Evolutionary conservation across 2,113 vertebrate species (phyloP).

Genomic region (Rhinichthys klamathensis): DNA sequence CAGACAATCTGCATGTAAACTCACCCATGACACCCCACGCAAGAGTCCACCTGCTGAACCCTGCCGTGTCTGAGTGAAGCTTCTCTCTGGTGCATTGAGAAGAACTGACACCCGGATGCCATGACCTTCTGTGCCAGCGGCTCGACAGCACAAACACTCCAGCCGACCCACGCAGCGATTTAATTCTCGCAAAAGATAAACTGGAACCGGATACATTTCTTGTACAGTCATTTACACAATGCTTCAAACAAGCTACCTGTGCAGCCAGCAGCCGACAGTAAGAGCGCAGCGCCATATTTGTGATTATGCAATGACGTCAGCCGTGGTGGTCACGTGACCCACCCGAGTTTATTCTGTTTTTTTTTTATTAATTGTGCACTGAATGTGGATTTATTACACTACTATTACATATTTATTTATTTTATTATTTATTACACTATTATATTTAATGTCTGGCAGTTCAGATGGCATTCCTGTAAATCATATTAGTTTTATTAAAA

Average conservation of each 20-base stretch:
- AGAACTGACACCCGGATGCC: background rate
- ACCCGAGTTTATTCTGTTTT: background rate
- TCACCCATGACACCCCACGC: constrained; percentile 52
- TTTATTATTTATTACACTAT: background rate
- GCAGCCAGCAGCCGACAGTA: constrained; percentile 14
- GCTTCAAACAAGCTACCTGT: constrained; percentile 13
- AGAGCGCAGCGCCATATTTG: constrained; percentile 57
- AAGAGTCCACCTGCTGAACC: background rate
- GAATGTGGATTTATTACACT: background rate
- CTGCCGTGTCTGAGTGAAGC: background rate
- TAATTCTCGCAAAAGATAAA: background rate
- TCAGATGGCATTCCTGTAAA: background rate
- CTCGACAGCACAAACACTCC: background rate
- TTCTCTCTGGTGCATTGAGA: background rate
- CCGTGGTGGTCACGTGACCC: constrained; percentile 4
- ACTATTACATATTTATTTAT: background rate
- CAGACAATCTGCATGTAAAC: background rate
- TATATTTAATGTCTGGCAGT: background rate
- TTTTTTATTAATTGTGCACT: too few relatives aligned
- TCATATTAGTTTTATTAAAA: background rate
- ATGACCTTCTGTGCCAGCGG: constrained; percentile 50
- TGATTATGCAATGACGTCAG: constrained; percentile 14
- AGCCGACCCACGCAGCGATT: background rate
- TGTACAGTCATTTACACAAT: background rate
- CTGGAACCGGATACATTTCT: background rate